Percentiles rank a stretch among this genome's conserved stretches.
Conservation (phyloP, 2,888 invertebrate genomes). For the Terebella lapidaria region DNA sequence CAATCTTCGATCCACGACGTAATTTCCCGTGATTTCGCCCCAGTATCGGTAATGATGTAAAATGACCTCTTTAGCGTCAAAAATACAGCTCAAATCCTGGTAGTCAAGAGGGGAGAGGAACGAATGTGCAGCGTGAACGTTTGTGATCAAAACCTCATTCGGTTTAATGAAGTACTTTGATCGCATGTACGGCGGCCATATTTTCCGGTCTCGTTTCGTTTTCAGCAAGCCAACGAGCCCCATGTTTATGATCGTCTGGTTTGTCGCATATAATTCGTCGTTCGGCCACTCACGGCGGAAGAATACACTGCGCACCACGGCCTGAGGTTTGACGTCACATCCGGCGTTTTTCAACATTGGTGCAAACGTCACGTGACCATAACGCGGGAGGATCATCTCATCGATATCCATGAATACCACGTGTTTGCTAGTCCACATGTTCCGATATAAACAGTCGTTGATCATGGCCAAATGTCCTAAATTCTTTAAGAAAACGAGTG, state of each 20-base stretch:
- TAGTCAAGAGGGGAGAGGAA: neutral
- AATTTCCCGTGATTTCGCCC: slow-evolving; percentile 1
- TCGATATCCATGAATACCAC: slow-evolving; percentile 40
- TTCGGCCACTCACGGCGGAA: slow-evolving; percentile 3
- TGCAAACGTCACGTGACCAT: neutral
- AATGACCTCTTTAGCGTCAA: neutral
- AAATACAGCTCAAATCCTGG: neutral
- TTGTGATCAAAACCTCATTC: neutral
- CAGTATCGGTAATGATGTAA: slow-evolving; percentile 4
- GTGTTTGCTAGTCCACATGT: slow-evolving; percentile 34
- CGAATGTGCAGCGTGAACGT: neutral
- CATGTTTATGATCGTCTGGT: neutral
- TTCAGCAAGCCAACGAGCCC: slow-evolving; percentile 1
- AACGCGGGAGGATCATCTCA: slow-evolving; percentile 31
- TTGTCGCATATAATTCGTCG: neutral
- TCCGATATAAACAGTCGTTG: slow-evolving; percentile 41
- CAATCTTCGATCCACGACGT: neutral
- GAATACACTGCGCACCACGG: neutral
- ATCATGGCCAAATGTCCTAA: slow-evolving; percentile 12
- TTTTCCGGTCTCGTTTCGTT: neutral
- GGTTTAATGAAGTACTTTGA: slow-evolving; percentile 1
- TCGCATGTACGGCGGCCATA: slow-evolving; percentile 1
- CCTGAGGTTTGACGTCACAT: neutral
- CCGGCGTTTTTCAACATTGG: neutral
- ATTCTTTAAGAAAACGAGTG: neutral